phyloP scores from a whole-genome alignment of 2,797 vertebrate genomes.

The Lacerta bilineata region DNA sequence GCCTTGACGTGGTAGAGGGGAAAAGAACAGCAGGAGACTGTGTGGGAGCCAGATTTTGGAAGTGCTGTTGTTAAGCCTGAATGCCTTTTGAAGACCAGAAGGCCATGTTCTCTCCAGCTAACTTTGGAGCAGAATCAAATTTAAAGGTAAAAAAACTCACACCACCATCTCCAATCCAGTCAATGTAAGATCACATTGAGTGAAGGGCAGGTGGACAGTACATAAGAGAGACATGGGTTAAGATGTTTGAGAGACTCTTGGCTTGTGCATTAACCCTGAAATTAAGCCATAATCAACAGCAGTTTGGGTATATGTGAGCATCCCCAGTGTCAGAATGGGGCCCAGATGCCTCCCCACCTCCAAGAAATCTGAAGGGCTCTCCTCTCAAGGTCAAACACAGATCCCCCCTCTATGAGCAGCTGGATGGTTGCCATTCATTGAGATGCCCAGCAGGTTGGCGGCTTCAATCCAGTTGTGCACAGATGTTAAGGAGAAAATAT shows the following conservation, averaged over 20 bases:
- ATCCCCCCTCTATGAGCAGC: not conserved
- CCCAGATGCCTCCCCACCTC: not conserved
- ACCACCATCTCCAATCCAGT: not conserved
- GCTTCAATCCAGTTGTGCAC: not conserved
- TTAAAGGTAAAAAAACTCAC: not conserved
- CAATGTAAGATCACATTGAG: not conserved
- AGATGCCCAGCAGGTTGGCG: rapidly evolving
- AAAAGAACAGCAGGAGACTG: too few relatives aligned
- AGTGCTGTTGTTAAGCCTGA: not conserved
- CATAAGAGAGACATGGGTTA: not conserved
- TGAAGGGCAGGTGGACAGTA: not conserved
- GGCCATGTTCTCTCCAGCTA: not conserved
- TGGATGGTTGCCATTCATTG: not conserved
- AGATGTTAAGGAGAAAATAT: not conserved
- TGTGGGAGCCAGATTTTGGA: not conserved
- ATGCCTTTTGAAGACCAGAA: not conserved
- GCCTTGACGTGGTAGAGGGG: too few relatives aligned
- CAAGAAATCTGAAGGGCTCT: not conserved
- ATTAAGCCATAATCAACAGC: too few relatives aligned
- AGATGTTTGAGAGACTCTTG: not conserved
- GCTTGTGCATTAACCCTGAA: not conserved
- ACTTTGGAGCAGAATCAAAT: not conserved
- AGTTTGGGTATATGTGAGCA: too few relatives aligned
- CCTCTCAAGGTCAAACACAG: not conserved
- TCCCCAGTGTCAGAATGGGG: too few relatives aligned